phyloP scores from a whole-genome alignment of 2,797 vertebrate genomes.

The Etheostoma perlongum region DNA sequence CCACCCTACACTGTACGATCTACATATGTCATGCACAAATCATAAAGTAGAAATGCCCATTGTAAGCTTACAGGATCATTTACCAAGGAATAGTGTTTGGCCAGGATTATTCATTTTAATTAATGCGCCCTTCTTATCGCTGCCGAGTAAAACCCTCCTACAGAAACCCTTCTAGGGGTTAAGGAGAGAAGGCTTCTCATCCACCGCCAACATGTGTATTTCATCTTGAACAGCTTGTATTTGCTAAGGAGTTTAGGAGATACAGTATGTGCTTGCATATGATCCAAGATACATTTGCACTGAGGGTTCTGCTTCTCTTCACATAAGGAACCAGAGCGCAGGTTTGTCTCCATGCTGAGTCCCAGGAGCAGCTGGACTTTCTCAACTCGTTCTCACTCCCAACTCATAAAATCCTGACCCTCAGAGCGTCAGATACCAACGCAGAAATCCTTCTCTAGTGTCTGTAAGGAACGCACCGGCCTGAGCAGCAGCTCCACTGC shows the following conservation, averaged over 20 bases:
- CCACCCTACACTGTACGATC: neutral
- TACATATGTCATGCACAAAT: neutral
- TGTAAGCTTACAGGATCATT: neutral
- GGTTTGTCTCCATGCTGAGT: neutral
- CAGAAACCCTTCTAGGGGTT: neutral
- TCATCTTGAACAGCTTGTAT: slow-evolving; percentile 10
- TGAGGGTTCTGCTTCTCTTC: neutral
- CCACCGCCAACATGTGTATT: neutral
- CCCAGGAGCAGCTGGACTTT: neutral
- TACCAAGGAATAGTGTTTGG: neutral
- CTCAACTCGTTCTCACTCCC: too few species aligned
- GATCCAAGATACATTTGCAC: neutral
- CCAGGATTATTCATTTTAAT: neutral
- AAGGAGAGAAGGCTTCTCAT: neutral
- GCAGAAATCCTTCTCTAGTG: too few species aligned
- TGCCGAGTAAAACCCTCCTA: neutral
- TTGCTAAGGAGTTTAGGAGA: neutral
- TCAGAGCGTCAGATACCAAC: too few species aligned
- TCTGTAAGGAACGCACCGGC: too few species aligned
- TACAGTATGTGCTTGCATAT: neutral
- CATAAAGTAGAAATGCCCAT: neutral
- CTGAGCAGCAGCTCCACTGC: too few species aligned
- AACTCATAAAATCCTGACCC: too few species aligned
- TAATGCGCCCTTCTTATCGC: neutral
- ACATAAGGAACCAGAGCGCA: neutral